phyloP scores from a whole-genome alignment of 2,113 vertebrate genomes.

The Anguilla rostrata region DNA sequence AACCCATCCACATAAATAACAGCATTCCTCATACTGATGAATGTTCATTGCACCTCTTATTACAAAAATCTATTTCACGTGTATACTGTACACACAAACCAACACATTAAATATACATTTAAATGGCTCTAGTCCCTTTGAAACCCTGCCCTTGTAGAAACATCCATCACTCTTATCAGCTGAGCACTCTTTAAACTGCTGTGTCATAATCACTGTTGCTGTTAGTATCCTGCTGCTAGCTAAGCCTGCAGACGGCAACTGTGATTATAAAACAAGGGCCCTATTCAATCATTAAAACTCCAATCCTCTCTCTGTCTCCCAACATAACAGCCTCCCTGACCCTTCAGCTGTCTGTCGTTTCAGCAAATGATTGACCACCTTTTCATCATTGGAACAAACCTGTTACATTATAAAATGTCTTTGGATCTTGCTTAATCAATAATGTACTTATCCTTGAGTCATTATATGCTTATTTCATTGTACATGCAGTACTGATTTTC shows the following conservation, averaged over 20 bases:
- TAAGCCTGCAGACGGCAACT: background rate
- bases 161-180: constrained; percentile 6
- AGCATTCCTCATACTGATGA: too few relatives aligned
- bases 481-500: background rate
- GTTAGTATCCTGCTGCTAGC: background rate
- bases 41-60: too few relatives aligned
- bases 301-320: background rate
- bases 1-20: too few relatives aligned
- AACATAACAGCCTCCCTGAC: background rate
- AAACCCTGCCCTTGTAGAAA: background rate
- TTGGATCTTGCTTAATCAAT: background rate
- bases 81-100: background rate
- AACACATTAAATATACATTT: constrained; percentile 8
- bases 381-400: background rate
- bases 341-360: background rate
- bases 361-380: background rate
- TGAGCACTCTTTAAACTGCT: background rate
- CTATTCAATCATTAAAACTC: background rate
- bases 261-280: background rate
- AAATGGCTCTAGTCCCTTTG: constrained; percentile 18
- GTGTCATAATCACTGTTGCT: background rate
- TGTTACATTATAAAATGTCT: background rate
- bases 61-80: too few relatives aligned
- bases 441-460: background rate
- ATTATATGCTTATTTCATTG: background rate